phyloP scores from a whole-genome alignment of 2,797 vertebrate species.

The Malacoraja senta region DNA sequence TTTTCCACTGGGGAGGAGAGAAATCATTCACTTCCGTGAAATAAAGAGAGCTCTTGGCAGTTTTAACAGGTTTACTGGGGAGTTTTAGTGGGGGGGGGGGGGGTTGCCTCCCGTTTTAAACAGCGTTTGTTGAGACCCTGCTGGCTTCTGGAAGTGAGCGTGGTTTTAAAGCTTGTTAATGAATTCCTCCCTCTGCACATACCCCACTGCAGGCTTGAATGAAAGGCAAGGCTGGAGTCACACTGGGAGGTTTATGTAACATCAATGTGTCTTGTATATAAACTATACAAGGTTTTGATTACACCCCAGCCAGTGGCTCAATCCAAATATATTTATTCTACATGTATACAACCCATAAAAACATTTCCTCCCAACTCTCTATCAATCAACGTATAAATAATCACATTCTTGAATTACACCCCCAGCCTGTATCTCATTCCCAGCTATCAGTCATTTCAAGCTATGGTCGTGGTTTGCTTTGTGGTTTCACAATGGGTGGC shows the following conservation, averaged over 20 bases:
- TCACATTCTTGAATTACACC: neutral
- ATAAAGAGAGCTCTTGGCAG: slow-evolving; percentile 24
- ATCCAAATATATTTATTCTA: neutral
- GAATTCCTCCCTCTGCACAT: neutral
- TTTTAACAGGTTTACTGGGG: slow-evolving; percentile 27
- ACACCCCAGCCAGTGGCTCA: slow-evolving; percentile 8
- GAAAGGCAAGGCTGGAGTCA: neutral
- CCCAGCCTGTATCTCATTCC: neutral
- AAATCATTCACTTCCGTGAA: slow-evolving; percentile 30
- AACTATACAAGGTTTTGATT: neutral
- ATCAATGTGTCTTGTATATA: neutral
- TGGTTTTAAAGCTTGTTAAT: neutral
- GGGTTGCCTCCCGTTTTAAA: slow-evolving; percentile 9
- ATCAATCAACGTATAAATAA: neutral
- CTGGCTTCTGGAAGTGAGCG: neutral
- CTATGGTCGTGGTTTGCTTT: no score
- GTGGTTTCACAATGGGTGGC: no score
- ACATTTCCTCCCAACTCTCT: neutral
- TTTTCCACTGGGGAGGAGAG: slow-evolving; percentile 35
- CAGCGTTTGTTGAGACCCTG: slow-evolving; percentile 1
- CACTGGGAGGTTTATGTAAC: neutral
- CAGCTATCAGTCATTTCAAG: neutral
- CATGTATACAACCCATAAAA: neutral
- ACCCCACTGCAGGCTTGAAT: neutral
- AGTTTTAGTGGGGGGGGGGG: neutral